A percentile compares a stretch with the other conserved stretches of the same genome.
Conservation (phyloP, 2,113 vertebrate species). For the Crocuta crocuta region DNA sequence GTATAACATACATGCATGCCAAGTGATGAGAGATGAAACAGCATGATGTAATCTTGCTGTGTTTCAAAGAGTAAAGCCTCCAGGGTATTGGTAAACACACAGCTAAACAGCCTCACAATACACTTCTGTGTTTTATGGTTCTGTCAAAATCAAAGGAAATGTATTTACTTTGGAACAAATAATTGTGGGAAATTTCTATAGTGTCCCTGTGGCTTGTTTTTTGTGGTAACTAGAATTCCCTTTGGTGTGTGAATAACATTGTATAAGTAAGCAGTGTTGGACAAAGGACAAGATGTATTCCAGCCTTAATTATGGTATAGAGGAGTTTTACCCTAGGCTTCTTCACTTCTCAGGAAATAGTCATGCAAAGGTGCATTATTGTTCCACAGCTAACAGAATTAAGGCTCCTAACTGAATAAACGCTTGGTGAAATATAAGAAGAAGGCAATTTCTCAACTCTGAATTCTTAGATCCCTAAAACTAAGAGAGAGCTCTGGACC, state of each 20-base stretch:
- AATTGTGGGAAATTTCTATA: constrained; percentile 75
- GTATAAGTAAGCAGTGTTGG: not conserved
- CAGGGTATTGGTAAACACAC: constrained; percentile 74
- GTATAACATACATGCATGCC: constrained; percentile 15
- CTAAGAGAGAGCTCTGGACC: not conserved
- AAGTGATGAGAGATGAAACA: constrained; percentile 60
- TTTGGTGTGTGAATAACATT: constrained; percentile 54
- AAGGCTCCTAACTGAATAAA: not conserved
- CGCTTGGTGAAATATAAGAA: not conserved
- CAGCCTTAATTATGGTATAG: not conserved
- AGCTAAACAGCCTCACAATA: constrained; percentile 59
- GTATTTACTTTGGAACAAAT: constrained; percentile 76
- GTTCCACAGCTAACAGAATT: not conserved
- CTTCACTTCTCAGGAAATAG: not conserved
- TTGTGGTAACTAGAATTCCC: constrained; percentile 49
- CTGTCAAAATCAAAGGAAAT: constrained; percentile 78
- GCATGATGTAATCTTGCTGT: constrained; percentile 55
- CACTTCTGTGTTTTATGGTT: constrained; percentile 69
- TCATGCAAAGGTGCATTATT: not conserved
- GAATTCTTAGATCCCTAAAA: not conserved
- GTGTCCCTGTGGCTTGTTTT: constrained; percentile 59
- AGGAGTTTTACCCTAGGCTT: constrained; percentile 36
- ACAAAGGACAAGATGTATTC: constrained; percentile 2
- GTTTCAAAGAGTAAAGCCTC: constrained; percentile 66
- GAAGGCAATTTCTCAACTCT: not conserved